These are phyloP conservation scores for Leptinotarsa undecemlineata DNA, from an alignment of 1,140 invertebrate species.

Conservation along the genomic window DNA sequence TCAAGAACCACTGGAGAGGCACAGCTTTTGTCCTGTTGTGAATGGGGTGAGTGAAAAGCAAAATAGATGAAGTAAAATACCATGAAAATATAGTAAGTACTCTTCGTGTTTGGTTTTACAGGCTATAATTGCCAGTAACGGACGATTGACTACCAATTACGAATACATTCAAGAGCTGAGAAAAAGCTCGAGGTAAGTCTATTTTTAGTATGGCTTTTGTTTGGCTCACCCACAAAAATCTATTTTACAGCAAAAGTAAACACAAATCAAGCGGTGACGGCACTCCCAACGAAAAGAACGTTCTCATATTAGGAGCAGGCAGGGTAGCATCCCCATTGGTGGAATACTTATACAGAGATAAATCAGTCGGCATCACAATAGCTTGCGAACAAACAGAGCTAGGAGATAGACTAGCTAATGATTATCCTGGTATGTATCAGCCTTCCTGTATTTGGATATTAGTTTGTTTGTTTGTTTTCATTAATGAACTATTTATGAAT, in stretches of 20 bases:
- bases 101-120: constrained; percentile 53
- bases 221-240: background rate
- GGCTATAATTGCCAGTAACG: constrained; percentile 97
- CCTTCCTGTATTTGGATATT: too few relatives aligned
- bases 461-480: too few relatives aligned
- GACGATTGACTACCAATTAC: constrained; percentile 86
- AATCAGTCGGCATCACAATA: constrained; percentile 79
- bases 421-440: constrained; percentile 60
- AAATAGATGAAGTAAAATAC: too few relatives aligned
- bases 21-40: constrained; percentile 77
- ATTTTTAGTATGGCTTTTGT: background rate
- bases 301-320: constrained; percentile 93
- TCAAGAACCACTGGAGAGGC: constrained; percentile 77
- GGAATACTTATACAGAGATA: constrained; percentile 88
- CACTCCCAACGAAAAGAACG: constrained; percentile 61
- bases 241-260: constrained; percentile 55
- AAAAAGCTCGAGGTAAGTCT: constrained; percentile 58
- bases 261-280: constrained; percentile 60
- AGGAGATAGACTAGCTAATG: constrained; percentile 77
- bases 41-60: constrained; percentile 71
- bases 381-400: constrained; percentile 88
- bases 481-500: too few relatives aligned
- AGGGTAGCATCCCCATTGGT: constrained; percentile 91
- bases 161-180: constrained; percentile 94
- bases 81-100: too few relatives aligned